Evolutionary conservation across 2,113 vertebrate genomes (phyloP), one percentile per base, ranked within the genome.

Genomic region (Chascanopsetta lugubris): DNA sequence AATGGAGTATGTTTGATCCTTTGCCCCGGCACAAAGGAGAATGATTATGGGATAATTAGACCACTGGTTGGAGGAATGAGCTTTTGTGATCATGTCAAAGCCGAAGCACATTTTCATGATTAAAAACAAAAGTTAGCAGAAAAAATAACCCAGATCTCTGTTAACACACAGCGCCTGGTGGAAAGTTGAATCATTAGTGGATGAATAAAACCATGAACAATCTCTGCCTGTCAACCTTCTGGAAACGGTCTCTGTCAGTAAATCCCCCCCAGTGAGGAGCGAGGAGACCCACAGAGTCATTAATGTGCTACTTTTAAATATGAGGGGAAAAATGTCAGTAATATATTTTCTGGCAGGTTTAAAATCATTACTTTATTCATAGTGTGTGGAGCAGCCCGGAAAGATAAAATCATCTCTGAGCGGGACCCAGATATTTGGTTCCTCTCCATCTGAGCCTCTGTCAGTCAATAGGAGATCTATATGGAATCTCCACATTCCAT

Each of bases 1-100:
- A 75, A 85, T 79, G 61, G 61, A 62, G n/a, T 61, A 61, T 74
- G 65, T 80, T 73, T 85, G 83, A 90, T 69, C 74, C 51, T 54
- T 62, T 87, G 69, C 57, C 67, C 75, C 59, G 57, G 49, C 57
- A 72, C 64, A 80, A 83, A 67, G 45, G 48, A 77, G 58, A 58
- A 71, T 50, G 48, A 87, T 87, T 80, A 74, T 27, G 71, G 59
- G 25, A 59, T 84, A 72, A 87, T 85, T 76, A 80, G 65, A 70
- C 49, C 69, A 76, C 55, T 47, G 58, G 69, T 49, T 73, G 81
- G 84, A 73, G 46, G 49, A 64, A 49, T 54, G 18, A 27, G 45
- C 29, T 47, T 68, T 72, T 68, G 57, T 63, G 40, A 79, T 77
- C 8, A 75, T 61, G 61, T 66, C 70, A 72, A 22, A 47, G 63